These are phyloP conservation scores for Drosophila seclusa DNA, from an alignment of 2,888 invertebrate species.

Conservation along the genomic window DNA sequence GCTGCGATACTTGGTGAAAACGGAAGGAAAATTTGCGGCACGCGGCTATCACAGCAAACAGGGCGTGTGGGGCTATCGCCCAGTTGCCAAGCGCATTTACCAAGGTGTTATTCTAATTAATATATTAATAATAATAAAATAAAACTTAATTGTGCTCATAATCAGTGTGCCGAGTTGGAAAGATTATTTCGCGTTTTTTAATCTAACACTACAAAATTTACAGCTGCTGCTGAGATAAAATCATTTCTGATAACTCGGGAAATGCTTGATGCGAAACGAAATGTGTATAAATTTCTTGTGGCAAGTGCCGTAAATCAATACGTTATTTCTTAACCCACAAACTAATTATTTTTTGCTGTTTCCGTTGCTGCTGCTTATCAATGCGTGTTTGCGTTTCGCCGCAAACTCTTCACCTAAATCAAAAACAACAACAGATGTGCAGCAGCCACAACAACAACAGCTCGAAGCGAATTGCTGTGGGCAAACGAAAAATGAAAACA, in stretches of 20 bases:
- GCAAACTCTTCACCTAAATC: slow-evolving; percentile 37
- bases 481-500: slow-evolving; percentile 28
- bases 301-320: slow-evolving; percentile 14
- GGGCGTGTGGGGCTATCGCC: slow-evolving; percentile 84
- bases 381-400: slow-evolving; percentile 51
- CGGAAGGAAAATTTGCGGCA: slow-evolving; percentile 42
- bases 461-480: slow-evolving; percentile 47
- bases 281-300: slow-evolving; percentile 16
- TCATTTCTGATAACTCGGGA: slow-evolving; percentile 34
- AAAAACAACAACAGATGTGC: slow-evolving; percentile 17
- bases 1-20: slow-evolving; percentile 55
- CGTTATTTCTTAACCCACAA: slow-evolving; percentile 1
- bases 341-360: slow-evolving; percentile 4
- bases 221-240: slow-evolving; percentile 65
- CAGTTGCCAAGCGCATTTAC: slow-evolving; percentile 70
- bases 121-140: slow-evolving; percentile 10
- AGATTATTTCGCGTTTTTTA: slow-evolving; percentile 44
- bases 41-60: slow-evolving; percentile 82
- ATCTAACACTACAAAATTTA: slow-evolving; percentile 48
- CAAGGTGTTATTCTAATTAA: slow-evolving; percentile 72
- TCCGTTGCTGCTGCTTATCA: slow-evolving; percentile 34
- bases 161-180: slow-evolving; percentile 27
- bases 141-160: slow-evolving; percentile 41
- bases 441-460: slow-evolving; percentile 2
- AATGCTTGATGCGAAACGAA: slow-evolving; percentile 25